Percentiles rank a stretch among this genome's conserved stretches.
These are phyloP conservation scores for Blera fallax DNA, from an alignment of 2,888 invertebrate genomes.

Conservation along the genomic window DNA sequence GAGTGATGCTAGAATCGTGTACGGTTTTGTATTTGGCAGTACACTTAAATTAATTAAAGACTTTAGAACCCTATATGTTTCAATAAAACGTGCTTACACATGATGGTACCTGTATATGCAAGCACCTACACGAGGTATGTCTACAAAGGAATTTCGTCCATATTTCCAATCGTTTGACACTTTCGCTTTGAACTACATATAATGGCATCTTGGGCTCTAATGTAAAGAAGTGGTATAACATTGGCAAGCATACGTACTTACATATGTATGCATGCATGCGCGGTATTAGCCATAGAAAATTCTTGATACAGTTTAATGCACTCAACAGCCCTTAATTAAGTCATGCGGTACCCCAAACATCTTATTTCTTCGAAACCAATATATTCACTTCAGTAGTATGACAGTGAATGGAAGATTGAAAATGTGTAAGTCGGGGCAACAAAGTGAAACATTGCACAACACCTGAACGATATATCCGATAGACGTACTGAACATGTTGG, in stretches of 20 bases:
- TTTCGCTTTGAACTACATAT: neutral
- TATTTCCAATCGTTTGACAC: constrained; percentile 21
- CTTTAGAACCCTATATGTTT: neutral
- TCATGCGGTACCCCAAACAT: neutral
- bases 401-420: neutral
- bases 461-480: neutral
- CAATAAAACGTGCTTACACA: neutral
- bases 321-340: neutral
- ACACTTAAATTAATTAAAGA: neutral
- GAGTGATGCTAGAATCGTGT: neutral
- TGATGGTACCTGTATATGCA: neutral
- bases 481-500: neutral
- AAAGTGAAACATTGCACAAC: constrained; percentile 3
- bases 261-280: no score
- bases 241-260: no score
- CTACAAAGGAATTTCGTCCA: neutral
- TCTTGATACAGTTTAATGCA: neutral
- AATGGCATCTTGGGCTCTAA: constrained; percentile 8
- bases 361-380: neutral
- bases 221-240: constrained; percentile 8
- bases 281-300: no score
- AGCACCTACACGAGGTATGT: neutral
- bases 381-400: neutral
- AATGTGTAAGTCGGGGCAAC: neutral
- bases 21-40: neutral